These are phyloP conservation scores for Sthenelais limicola DNA, from an alignment of 2,888 invertebrate genomes.

Conservation along the genomic window DNA sequence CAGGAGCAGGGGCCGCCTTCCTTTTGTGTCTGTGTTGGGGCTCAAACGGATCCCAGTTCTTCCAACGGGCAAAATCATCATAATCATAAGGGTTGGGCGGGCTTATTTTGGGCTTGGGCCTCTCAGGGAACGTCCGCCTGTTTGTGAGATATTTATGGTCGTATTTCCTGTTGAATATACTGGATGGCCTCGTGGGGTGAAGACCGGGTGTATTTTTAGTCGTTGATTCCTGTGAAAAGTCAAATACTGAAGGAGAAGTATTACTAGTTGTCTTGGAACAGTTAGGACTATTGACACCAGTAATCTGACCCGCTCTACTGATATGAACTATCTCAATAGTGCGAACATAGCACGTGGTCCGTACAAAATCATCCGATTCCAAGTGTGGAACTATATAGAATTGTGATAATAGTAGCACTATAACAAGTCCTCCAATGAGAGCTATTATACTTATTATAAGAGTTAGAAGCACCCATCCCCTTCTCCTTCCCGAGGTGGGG, in stretches of 20 bases:
- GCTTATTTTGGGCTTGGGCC: not conserved
- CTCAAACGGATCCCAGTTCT: slow-evolving; percentile 29
- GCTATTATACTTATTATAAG: slow-evolving; percentile 30
- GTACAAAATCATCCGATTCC: slow-evolving; percentile 37
- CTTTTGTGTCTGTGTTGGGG: not conserved
- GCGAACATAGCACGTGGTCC: slow-evolving; percentile 33
- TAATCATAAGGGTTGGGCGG: slow-evolving; percentile 22
- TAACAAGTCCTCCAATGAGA: slow-evolving; percentile 16
- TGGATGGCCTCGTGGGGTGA: slow-evolving; percentile 15
- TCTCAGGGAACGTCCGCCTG: slow-evolving; percentile 14
- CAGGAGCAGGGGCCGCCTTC: not conserved
- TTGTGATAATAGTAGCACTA: slow-evolving; percentile 28
- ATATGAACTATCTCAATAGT: slow-evolving; percentile 27
- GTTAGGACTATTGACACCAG: not conserved
- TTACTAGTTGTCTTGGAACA: not conserved
- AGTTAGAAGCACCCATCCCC: slow-evolving; percentile 20
- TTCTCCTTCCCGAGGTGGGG: not conserved
- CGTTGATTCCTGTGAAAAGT: not conserved
- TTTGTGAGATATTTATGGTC: not conserved
- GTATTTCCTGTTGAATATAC: slow-evolving; percentile 14
- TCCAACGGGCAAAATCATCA: too few species aligned
- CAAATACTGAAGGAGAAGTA: not conserved
- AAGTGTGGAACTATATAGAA: slow-evolving; percentile 36
- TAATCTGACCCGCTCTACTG: not conserved
- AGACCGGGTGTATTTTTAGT: slow-evolving; percentile 17